These are phyloP conservation scores for Aporophyla nigra DNA, from an alignment of 2,888 invertebrate species.

Conservation along the genomic window DNA sequence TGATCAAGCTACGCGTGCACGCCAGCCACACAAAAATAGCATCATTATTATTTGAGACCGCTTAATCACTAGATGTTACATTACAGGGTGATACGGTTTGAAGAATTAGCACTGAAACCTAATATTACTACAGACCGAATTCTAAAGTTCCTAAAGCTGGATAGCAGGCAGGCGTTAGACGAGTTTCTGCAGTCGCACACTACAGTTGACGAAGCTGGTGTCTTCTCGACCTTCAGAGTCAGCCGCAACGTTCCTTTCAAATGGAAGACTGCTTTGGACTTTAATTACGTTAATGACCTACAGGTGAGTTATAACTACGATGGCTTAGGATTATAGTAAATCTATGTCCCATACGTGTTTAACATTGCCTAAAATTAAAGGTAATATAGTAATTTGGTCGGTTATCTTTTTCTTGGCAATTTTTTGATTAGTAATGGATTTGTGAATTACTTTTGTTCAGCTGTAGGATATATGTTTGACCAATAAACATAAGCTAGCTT, in stretches of 20 bases:
- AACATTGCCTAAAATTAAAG: too few species aligned
- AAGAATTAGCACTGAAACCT: slow-evolving; percentile 95
- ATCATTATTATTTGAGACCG: slow-evolving; percentile 74
- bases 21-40: background rate
- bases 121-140: slow-evolving; percentile 93
- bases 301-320: slow-evolving; percentile 76
- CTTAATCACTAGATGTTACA: slow-evolving; percentile 40
- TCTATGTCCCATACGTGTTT: too few species aligned
- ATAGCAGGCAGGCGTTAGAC: slow-evolving; percentile 92
- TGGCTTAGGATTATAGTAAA: too few species aligned
- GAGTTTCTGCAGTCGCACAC: slow-evolving; percentile 96
- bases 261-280: slow-evolving; percentile 95
- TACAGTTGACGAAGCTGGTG: slow-evolving; percentile 94
- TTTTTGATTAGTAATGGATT: too few species aligned
- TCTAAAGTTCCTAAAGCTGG: slow-evolving; percentile 94
- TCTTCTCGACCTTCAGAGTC: slow-evolving; percentile 96
- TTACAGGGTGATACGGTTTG: slow-evolving; percentile 90
- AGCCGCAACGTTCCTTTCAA: slow-evolving; percentile 96
- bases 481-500: too few species aligned
- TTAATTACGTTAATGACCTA: slow-evolving; percentile 93
- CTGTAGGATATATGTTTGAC: too few species aligned
- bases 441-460: too few species aligned
- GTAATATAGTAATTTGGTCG: too few species aligned
- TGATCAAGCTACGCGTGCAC: too few species aligned
- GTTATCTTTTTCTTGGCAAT: too few species aligned